Evolutionary conservation across 2,113 vertebrate genomes (phyloP).

Genomic region (Albula goreensis): DNA sequence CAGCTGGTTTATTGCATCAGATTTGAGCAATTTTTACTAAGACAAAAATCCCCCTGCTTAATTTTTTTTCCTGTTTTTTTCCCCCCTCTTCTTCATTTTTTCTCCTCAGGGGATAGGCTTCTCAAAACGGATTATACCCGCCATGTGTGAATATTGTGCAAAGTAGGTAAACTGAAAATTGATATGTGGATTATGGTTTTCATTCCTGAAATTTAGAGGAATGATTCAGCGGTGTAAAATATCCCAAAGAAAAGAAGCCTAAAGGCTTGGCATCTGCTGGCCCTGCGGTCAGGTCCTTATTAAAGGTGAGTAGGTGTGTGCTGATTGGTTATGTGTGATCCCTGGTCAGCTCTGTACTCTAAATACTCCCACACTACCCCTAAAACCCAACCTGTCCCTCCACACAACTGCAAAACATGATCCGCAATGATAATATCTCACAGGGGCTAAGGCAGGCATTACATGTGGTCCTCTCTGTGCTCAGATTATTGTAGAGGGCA

Average conservation of each 20-base stretch:
- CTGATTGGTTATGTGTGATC: slow-evolving; percentile 16
- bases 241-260: slow-evolving; percentile 14
- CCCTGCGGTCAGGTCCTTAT: slow-evolving; percentile 35
- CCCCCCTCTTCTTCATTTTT: too few species aligned
- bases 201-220: not conserved
- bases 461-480: not conserved
- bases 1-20: not conserved
- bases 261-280: slow-evolving; percentile 39
- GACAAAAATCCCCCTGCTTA: not conserved
- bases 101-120: not conserved
- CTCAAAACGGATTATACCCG: not conserved
- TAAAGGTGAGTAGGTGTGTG: slow-evolving; percentile 5
- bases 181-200: not conserved
- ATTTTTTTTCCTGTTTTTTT: not conserved
- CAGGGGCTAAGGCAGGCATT: not conserved
- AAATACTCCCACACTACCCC: not conserved
- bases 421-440: not conserved
- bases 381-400: not conserved
- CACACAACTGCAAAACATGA: not conserved
- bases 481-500: not conserved
- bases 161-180: not conserved
- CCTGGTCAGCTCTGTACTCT: not conserved
- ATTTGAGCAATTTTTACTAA: slow-evolving; percentile 3
- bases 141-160: not conserved
- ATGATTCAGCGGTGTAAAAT: not conserved